Conservation (phyloP, 2,888 invertebrate species). For the Sphinx pinastri region DNA sequence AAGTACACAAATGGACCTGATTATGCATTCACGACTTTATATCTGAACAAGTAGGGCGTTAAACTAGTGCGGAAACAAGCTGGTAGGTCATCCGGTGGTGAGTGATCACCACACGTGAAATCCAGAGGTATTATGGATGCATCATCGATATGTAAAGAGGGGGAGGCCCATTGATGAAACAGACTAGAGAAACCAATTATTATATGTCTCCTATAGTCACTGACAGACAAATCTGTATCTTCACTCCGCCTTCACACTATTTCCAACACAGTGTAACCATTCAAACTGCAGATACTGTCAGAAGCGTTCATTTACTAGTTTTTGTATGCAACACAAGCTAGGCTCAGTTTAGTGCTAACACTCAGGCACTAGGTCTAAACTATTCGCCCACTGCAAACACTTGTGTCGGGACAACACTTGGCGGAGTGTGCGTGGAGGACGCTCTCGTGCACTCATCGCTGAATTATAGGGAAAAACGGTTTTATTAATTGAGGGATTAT, state of each 20-base stretch:
- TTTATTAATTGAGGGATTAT: neutral
- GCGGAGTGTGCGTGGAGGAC: conserved; percentile 6
- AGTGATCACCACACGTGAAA: neutral
- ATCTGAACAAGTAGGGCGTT: neutral
- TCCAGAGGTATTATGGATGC: no score
- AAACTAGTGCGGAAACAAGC: neutral
- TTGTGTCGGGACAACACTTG: neutral
- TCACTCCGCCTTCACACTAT: no score
- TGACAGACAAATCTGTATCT: no score
- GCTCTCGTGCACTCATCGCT: neutral
- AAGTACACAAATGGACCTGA: neutral
- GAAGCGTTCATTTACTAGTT: no score
- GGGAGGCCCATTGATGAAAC: no score
- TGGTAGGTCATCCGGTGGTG: neutral
- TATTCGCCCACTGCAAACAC: neutral
- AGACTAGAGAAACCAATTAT: no score
- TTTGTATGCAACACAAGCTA: neutral
- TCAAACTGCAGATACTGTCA: no score
- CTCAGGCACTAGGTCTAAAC: neutral
- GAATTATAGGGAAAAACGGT: neutral
- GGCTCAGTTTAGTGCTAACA: neutral
- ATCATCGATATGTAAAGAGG: no score
- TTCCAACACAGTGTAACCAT: no score
- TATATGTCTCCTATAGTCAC: no score
- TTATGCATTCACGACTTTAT: neutral